Evolutionary conservation across 2,113 vertebrate species (phyloP).

Genomic region (Oryzias woworae): DNA sequence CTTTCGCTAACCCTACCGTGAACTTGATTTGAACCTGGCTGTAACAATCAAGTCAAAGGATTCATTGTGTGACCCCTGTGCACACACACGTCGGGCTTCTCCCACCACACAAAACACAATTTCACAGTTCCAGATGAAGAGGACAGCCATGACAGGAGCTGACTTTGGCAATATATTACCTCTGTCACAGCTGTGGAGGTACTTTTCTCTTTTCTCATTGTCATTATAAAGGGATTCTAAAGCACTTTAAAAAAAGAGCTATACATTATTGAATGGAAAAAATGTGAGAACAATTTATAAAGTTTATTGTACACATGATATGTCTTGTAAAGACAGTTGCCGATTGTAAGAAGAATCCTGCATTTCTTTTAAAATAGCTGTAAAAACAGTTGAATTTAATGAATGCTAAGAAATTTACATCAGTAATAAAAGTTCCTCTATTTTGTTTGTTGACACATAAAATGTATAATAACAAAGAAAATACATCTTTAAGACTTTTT

Average conservation of each 20-base stretch:
- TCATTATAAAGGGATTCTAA: not conserved
- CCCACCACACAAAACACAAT: conserved; percentile 48
- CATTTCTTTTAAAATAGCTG: too few relatives aligned
- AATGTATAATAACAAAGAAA: too few relatives aligned
- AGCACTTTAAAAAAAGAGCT: not conserved
- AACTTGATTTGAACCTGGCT: not conserved
- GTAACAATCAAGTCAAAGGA: not conserved
- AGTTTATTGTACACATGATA: too few relatives aligned
- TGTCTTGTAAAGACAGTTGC: too few relatives aligned
- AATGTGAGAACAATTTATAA: too few relatives aligned
- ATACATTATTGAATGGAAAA: not conserved
- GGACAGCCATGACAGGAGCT: conserved; percentile 47
- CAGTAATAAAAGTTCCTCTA: too few relatives aligned
- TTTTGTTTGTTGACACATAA: too few relatives aligned
- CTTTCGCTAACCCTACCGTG: not conserved
- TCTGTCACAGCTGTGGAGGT: conserved; percentile 51
- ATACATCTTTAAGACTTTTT: too few relatives aligned
- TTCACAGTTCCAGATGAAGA: conserved; percentile 66
- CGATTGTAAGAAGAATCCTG: too few relatives aligned
- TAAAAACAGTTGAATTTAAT: too few relatives aligned
- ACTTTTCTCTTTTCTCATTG: conserved; percentile 35
- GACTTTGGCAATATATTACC: conserved; percentile 60
- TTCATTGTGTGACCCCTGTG: not conserved
- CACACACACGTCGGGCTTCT: not conserved
- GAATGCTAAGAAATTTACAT: too few relatives aligned